Evolutionary conservation across 2,888 invertebrate genomes (phyloP), one percentile per base, ranked within the genome.

Genomic region (Agriotes lineatus): DNA sequence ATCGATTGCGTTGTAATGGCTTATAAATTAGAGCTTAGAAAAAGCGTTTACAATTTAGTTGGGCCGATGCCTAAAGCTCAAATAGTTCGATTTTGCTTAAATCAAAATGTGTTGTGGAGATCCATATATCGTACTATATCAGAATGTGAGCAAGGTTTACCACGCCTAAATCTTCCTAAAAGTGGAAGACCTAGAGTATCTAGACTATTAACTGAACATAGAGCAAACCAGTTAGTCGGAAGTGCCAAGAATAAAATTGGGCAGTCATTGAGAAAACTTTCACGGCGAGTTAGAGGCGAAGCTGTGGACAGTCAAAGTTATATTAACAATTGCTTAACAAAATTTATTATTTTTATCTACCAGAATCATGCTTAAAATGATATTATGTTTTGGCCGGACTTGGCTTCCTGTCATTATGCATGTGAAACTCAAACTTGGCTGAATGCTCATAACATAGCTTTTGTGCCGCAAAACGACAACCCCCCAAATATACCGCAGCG

Each of bases 71-170:
- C 25, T 25, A 25, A 25, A 25, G 25, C 7, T 25, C 25, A 25
- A 25, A 25, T 25, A 25, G 25, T 25, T 7, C 25, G 25, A 25
- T 7, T 25, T 25, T 25, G 3, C 7, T 5, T 5, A 25, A 37
- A 37, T 37, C 37, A 37, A 37, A 37, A 37, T 37, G n/a, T 37
- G 9, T 37, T 2, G n/a, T 10, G 9, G n/a, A 37, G n/a, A 37
- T 2, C 10, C n/a, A 37, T 37, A n/a, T 37, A 37, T n/a, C 9
- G 37, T n/a, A 10, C 5, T 2, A 37, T 37, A n/a, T 6, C 37
- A 37, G 37, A 37, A 37, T 37, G 37, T 37, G 37, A 37, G n/a
- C 37, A 37, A 37, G 37, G 37, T 37, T n/a, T 37, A 37, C 37
- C 37, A 37, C 10, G 37, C 10, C 37, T 37, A n/a, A 7, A n/a